These are phyloP conservation scores for Nephila pilipes DNA, from an alignment of 1,140 invertebrate genomes.

Conservation along the genomic window DNA sequence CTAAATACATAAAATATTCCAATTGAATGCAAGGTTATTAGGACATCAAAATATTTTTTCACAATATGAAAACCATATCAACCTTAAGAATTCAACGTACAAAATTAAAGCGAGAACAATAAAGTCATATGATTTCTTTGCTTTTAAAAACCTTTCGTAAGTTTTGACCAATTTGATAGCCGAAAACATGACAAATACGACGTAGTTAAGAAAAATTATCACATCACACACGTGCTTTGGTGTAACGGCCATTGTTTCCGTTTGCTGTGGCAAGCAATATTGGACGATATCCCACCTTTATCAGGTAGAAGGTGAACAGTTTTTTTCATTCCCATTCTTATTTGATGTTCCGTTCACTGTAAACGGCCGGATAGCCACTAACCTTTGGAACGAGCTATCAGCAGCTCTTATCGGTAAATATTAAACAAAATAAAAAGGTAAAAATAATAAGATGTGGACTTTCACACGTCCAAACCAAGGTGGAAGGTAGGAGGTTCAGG, in stretches of 20 bases:
- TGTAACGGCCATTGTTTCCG: constrained; percentile 69
- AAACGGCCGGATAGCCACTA: constrained; percentile 72
- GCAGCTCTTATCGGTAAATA: constrained; percentile 55
- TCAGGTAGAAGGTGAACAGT: constrained; percentile 34
- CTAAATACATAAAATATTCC: no score
- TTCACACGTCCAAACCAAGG: constrained; percentile 61
- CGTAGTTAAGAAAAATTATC: constrained; percentile 43
- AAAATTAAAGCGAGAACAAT: not conserved
- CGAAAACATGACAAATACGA: constrained; percentile 38
- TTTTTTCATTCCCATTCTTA: constrained; percentile 57
- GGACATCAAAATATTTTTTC: no score
- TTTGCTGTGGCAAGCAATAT: constrained; percentile 45
- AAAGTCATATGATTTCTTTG: not conserved
- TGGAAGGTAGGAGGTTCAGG: constrained; percentile 18
- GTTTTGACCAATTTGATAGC: constrained; percentile 29
- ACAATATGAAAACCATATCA: not conserved
- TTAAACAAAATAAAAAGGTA: constrained; percentile 21
- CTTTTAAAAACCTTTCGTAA: not conserved
- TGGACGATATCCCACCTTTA: constrained; percentile 57
- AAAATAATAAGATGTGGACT: constrained; percentile 69
- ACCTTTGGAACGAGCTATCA: constrained; percentile 68
- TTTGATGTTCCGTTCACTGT: constrained; percentile 44
- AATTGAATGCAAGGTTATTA: no score
- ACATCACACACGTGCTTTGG: constrained; percentile 57
- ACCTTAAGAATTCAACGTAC: not conserved